Conservation (phyloP, 2,113 vertebrate species). For the Barnardius zonarius region DNA sequence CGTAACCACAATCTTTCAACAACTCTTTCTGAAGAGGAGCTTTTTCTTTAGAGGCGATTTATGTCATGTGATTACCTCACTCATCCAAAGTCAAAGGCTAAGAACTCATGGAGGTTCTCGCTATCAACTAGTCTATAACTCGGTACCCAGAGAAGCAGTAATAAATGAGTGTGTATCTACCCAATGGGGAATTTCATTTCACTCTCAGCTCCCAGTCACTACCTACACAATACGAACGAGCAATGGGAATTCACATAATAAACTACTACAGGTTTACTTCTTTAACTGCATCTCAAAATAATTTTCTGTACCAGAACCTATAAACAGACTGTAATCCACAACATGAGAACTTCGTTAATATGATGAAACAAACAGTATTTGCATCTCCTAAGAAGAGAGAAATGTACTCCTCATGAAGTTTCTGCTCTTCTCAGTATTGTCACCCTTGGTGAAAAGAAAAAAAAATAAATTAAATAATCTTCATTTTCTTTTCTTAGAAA, state of each 20-base stretch:
- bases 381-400: background rate
- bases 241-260: conserved; percentile 7
- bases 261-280: background rate
- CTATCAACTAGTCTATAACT: conserved; percentile 50
- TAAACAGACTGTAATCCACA: background rate
- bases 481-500: conserved; percentile 3
- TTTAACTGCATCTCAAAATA: background rate
- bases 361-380: background rate
- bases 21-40: background rate
- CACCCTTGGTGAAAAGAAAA: background rate
- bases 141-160: conserved; percentile 30
- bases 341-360: background rate
- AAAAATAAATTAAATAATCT: background rate
- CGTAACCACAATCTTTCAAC: conserved; percentile 38
- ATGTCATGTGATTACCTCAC: conserved; percentile 27
- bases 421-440: background rate
- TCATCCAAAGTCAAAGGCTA: conserved; percentile 37
- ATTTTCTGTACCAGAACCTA: background rate
- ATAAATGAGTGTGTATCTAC: conserved; percentile 37
- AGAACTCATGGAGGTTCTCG: conserved; percentile 25
- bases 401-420: background rate
- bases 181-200: conserved; percentile 28
- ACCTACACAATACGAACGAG: background rate
- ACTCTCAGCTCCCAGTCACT: background rate
- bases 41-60: background rate